Evolutionary conservation across 1,140 invertebrate species (phyloP).

Genomic region (Neoseiulus cucumeris): DNA sequence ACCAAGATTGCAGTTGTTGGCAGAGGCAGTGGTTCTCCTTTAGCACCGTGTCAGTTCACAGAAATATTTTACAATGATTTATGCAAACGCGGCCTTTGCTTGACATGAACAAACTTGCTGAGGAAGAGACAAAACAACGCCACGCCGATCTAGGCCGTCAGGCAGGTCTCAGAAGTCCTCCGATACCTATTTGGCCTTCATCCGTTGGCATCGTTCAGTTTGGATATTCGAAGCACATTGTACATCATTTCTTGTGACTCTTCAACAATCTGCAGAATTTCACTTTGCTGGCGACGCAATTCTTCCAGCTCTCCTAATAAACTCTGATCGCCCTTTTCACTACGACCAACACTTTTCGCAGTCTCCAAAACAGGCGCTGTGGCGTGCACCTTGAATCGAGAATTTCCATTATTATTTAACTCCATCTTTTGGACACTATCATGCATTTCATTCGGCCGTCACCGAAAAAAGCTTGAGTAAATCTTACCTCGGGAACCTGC

Average conservation of each 20-base stretch:
- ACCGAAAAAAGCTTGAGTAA: background rate
- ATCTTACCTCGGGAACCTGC: background rate
- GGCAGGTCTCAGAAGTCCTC: too few relatives aligned
- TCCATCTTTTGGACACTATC: background rate
- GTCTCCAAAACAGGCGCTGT: background rate
- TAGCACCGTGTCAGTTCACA: too few relatives aligned
- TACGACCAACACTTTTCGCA: background rate
- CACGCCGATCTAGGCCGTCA: too few relatives aligned
- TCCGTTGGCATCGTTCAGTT: too few relatives aligned
- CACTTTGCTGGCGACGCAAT: background rate
- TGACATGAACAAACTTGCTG: too few relatives aligned
- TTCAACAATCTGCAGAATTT: conserved; percentile 8
- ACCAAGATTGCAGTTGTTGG: too few relatives aligned
- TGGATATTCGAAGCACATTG: background rate
- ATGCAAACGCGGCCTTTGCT: too few relatives aligned
- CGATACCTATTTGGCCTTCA: too few relatives aligned
- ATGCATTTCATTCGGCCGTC: background rate
- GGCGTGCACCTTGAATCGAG: background rate
- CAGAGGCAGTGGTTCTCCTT: too few relatives aligned
- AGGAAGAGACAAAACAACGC: too few relatives aligned
- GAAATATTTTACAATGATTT: too few relatives aligned
- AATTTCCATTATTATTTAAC: background rate
- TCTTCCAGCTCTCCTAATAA: background rate
- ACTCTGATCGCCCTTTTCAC: background rate
- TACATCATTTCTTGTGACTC: background rate